Percentiles rank a stretch among this genome's conserved stretches.
phyloP scores from a whole-genome alignment of 2,113 vertebrate species.

The Cavia porcellus region DNA sequence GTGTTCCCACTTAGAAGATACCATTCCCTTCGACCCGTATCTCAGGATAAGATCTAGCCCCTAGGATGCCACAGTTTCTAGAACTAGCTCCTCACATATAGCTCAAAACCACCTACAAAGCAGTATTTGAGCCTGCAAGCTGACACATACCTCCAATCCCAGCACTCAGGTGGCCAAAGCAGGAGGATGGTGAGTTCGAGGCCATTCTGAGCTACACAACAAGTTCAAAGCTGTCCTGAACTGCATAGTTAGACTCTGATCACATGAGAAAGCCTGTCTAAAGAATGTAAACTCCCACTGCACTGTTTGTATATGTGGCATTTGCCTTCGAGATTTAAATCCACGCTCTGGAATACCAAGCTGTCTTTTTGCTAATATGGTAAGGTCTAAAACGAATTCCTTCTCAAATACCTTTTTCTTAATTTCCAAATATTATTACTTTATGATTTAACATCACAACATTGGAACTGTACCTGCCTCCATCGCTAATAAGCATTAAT shows the following conservation, averaged over 20 bases:
- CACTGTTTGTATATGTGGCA: not conserved
- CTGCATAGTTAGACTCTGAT: not conserved
- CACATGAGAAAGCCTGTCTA: not conserved
- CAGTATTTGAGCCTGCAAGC: not conserved
- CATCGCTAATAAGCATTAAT: constrained; percentile 41
- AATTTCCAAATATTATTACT: constrained; percentile 27
- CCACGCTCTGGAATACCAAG: no score
- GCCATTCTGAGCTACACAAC: not conserved
- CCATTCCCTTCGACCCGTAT: not conserved
- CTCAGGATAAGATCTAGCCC: not conserved
- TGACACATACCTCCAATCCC: not conserved
- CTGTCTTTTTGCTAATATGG: constrained; percentile 23
- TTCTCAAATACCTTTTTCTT: not conserved
- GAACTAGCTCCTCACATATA: not conserved
- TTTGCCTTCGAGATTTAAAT: constrained; percentile 8
- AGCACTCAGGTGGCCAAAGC: not conserved
- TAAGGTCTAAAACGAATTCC: not conserved
- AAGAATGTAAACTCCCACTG: not conserved
- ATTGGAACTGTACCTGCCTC: not conserved
- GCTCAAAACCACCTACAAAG: not conserved
- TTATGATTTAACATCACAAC: constrained; percentile 18
- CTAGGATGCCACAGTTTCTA: not conserved
- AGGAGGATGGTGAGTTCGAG: not conserved
- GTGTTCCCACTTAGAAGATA: not conserved
- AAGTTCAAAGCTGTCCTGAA: not conserved